Evolutionary conservation across 2,888 invertebrate genomes (phyloP).

Genomic region (Biston betularia): DNA sequence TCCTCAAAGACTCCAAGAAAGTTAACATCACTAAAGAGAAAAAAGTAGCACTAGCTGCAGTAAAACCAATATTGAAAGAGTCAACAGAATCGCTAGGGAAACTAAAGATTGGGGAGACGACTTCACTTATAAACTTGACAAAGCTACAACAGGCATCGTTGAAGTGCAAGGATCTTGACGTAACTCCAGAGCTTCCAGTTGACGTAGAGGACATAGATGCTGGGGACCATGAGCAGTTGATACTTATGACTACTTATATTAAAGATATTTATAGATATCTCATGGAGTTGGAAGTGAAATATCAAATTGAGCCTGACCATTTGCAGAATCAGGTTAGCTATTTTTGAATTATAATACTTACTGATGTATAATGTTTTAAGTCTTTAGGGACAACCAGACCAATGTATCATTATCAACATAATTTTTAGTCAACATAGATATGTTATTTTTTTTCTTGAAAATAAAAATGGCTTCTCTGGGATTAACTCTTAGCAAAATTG

Average conservation of each 20-base stretch:
- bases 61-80: constrained; percentile 69
- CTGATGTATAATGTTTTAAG: not conserved
- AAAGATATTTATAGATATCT: constrained; percentile 96
- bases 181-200: constrained; percentile 60
- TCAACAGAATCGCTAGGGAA: constrained; percentile 72
- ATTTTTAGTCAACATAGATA: no score
- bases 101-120: constrained; percentile 55
- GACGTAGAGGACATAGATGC: constrained; percentile 91
- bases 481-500: no score
- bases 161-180: constrained; percentile 21
- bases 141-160: constrained; percentile 24
- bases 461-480: no score
- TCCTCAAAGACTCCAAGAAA: constrained; percentile 55
- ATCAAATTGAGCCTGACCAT: constrained; percentile 88
- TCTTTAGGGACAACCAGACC: no score
- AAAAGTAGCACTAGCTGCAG: constrained; percentile 47
- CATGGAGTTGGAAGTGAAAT: constrained; percentile 89
- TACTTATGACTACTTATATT: constrained; percentile 93
- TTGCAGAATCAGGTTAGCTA: constrained; percentile 87
- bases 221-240: constrained; percentile 90
- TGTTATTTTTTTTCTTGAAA: no score
- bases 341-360: not conserved
- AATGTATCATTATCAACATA: no score
- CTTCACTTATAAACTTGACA: constrained; percentile 29
- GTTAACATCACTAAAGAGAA: constrained; percentile 67